Base-by-base conservation (phyloP, 2,113 vertebrate genomes). In the Lasiurus borealis region DNA sequence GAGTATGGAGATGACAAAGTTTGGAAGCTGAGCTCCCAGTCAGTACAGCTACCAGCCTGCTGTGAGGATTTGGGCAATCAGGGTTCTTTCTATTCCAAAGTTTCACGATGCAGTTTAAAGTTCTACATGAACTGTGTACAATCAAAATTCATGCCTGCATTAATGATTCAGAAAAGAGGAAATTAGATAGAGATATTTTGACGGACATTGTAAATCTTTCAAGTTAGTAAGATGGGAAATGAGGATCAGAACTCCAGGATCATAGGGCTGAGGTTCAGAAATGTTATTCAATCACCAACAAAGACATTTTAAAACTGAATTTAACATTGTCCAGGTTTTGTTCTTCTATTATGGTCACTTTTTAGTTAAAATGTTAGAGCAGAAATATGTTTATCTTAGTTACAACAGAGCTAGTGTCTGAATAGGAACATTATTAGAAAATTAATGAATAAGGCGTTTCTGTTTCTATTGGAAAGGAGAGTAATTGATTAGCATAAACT, bases 161-260 rank as follows among this genome's bases (percentile, higher is more conserved):
- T 76, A 93, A 44, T 88, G 88, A 83, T 93, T 88, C n/a, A 84
- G 50, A 72, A 92, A 91, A 93, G 19, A 94, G 50, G 36, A 76
- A 23, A 83, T 96, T 40, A n/a, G 40, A 75, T 69, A 31, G 66
- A 90, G 29, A 21, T 89, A 48, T 93, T 89, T 40, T 50, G 48
- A 44, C 40, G 85, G 62, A 78, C 29, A 52, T 5, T 40, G 29
- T 93, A 91, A 36, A 87, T 77, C 44, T 91, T 95, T 93, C 86
- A 93, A 85, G 44, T 90, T 66, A 71, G 50, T 59, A 54, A 54
- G 25, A 27, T 80, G 10, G 50, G 83, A 96, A 93, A 84, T 59
- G n/a, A 64, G 83, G 29, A 80, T 62, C 29, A 85, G 44, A 69
- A 59, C 6, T 68, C n/a, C 10, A 84, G 36, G 40, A 77, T 83